phyloP scores from a whole-genome alignment of 37 sponge, comb jelly and placozoan species.

The Theonella swinhoei region DNA sequence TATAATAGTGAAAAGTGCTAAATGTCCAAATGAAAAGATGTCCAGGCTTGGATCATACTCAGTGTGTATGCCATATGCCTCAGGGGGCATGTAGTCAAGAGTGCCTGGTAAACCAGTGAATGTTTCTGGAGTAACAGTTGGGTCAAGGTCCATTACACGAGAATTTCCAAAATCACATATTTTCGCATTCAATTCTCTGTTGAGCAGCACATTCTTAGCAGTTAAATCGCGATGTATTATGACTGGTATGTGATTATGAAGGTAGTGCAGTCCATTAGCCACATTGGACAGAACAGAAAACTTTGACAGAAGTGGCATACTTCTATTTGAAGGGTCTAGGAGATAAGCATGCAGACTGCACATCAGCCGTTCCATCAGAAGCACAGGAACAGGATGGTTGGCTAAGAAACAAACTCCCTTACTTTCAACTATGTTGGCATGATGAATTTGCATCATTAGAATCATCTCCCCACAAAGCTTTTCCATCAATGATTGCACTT shows the following conservation, averaged over 20 bases:
- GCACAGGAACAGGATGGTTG: neutral
- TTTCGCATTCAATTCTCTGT: neutral
- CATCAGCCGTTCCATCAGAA: neutral
- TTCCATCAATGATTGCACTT: neutral
- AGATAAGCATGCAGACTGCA: neutral
- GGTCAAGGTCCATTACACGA: neutral
- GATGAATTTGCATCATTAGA: neutral
- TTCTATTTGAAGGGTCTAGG: neutral
- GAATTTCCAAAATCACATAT: neutral
- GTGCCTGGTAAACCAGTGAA: neutral
- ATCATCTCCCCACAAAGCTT: neutral
- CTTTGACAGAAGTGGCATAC: no score
- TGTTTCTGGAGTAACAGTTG: neutral
- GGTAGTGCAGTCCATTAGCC: neutral
- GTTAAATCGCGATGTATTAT: neutral
- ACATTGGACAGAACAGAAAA: neutral
- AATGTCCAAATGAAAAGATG: neutral
- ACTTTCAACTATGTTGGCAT: neutral
- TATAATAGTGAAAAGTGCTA: neutral
- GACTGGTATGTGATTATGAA: neutral
- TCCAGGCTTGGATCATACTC: neutral
- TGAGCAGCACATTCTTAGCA: neutral
- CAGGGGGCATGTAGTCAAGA: neutral
- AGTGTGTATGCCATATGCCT: neutral
- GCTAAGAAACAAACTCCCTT: neutral